These are phyloP conservation scores for Chrysotoxum bicinctum DNA, from an alignment of 2,888 invertebrate genomes.

Conservation along the genomic window DNA sequence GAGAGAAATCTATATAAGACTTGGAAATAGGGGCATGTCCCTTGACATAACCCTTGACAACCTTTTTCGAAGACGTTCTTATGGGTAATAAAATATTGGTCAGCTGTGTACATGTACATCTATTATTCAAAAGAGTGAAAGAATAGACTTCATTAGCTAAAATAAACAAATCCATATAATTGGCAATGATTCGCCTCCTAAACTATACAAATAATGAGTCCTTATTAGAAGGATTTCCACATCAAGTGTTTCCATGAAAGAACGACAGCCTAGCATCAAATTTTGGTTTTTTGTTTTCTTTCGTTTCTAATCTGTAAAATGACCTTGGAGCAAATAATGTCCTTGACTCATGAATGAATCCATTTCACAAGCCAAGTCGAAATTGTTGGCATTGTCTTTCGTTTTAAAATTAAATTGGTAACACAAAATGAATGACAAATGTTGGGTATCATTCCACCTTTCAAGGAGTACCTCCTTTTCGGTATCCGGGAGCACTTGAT, in stretches of 20 bases:
- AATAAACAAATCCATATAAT: slow-evolving; percentile 13
- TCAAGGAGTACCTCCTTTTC: background rate
- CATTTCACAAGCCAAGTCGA: background rate
- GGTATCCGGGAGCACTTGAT: background rate
- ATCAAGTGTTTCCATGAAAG: background rate
- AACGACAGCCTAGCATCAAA: background rate
- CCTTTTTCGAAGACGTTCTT: slow-evolving; percentile 3
- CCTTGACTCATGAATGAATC: background rate
- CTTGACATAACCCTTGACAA: slow-evolving; percentile 39
- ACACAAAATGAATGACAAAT: slow-evolving; percentile 15
- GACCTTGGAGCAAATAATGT: background rate
- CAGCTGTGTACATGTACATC: background rate
- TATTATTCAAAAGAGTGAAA: background rate
- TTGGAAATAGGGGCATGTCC: slow-evolving; percentile 20
- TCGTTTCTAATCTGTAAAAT: background rate
- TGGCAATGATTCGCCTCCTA: background rate
- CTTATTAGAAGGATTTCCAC: slow-evolving; percentile 48
- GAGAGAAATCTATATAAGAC: slow-evolving; percentile 1
- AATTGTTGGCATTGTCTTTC: slow-evolving; percentile 21
- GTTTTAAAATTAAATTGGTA: slow-evolving; percentile 14
- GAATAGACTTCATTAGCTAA: slow-evolving; percentile 15
- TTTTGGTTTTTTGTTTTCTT: background rate
- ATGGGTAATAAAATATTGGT: background rate
- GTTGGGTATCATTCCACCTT: background rate
- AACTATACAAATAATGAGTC: background rate